Conservation (phyloP, 30 jellyfish, hydroid and myxozoan species). For the Hydractinia echinata region DNA sequence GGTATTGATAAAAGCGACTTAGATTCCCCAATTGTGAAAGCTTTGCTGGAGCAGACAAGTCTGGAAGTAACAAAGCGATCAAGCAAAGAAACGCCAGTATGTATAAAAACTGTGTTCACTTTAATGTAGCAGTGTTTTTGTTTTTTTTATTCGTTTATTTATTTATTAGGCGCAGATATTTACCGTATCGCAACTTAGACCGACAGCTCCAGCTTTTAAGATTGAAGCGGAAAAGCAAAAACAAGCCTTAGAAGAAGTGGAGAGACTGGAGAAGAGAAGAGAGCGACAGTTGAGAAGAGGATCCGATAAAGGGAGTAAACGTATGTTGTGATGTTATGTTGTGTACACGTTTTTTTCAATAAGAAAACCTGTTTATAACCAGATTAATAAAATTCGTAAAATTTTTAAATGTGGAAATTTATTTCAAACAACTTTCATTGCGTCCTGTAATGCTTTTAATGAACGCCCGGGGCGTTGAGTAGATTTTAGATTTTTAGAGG, state of each 20-base stretch:
- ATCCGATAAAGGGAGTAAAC: conserved; percentile 9
- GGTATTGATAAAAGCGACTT: conserved; percentile 24
- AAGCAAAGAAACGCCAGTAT: conserved; percentile 29
- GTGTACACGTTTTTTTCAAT: too few relatives aligned
- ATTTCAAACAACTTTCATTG: too few relatives aligned
- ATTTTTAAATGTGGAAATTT: too few relatives aligned
- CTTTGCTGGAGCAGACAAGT: conserved; percentile 32
- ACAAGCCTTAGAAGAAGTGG: conserved; percentile 40
- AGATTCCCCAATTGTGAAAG: conserved; percentile 32
- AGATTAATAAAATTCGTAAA: too few relatives aligned
- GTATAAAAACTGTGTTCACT: neutral
- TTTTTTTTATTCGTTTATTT: neutral
- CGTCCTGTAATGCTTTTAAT: too few relatives aligned
- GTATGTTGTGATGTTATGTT: neutral
- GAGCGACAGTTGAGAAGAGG: conserved; percentile 32
- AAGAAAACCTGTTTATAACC: too few relatives aligned
- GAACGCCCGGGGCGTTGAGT: too few relatives aligned
- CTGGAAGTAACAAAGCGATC: conserved; percentile 11
- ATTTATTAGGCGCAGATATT: conserved; percentile 33
- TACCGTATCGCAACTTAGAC: conserved; percentile 20
- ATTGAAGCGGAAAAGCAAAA: conserved; percentile 35
- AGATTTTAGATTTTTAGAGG: too few relatives aligned
- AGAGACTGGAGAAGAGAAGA: conserved; percentile 17
- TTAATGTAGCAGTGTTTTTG: neutral
- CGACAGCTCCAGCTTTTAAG: conserved; percentile 22